Evolutionary conservation across 1,140 invertebrate species (phyloP), one percentile per base, ranked within the genome.

Genomic region (Oncopodura yosiiana): DNA sequence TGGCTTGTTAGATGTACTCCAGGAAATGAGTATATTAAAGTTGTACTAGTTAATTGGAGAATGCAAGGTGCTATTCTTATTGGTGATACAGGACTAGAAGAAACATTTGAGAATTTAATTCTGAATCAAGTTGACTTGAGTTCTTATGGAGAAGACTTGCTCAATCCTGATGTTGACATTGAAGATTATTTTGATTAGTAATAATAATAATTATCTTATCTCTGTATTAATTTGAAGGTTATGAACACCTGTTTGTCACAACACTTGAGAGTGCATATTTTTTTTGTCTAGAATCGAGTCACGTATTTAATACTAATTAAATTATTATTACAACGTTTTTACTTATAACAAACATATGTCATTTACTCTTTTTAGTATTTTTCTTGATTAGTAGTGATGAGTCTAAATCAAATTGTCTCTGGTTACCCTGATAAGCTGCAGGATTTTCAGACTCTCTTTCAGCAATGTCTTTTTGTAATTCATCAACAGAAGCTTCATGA

Each of bases 81-180:
- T 63, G 95, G 95, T 0, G 91, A 99, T 64, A 97, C 94, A 4
- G 90, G 94, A 69, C 73, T 98, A 32, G 95, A 97, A 71, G 95
- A 99, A 75, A 97, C 91, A 66, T 93, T 93, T 74, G 94, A 99
- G 74, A 98, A 98, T 75, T 74, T 99, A 38, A 98, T 98, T 67
- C 74, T 97, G 14, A 93, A 97, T 76, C 84, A 94, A 69, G 76
- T 94, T 48, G 92, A 98, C 74, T 72, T 99, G 32, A 83, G 81
- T 60, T 74, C 78, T 19, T 88, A 85, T 74, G 91, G 88, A 41
- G 88, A 96, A 70, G 82, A 96, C 71, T 80, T 99, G 57, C 75
- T 99, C 3, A 85, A 98, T 76, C 92, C 93, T 18, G 77, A 89
- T 71, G 86, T 98, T 67, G 94, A 99, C 71, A 92, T 99, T 67